Evolutionary conservation across 2,113 vertebrate species (phyloP).

Genomic region (Crotalus horridus): DNA sequence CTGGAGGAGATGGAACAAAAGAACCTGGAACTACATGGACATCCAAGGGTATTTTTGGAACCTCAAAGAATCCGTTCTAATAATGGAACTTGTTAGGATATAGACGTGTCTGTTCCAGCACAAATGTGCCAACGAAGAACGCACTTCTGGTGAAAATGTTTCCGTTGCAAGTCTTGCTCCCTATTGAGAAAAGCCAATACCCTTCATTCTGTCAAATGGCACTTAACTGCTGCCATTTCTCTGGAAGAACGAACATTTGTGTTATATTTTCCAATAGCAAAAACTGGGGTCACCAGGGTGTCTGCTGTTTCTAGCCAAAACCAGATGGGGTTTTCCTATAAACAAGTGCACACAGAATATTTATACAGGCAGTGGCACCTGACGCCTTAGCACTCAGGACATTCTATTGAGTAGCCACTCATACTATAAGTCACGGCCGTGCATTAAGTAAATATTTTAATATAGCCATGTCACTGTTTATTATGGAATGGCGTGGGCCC

Average conservation of each 20-base stretch:
- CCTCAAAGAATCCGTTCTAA: neutral
- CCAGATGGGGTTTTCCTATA: slow-evolving; percentile 98
- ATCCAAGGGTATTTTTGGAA: neutral
- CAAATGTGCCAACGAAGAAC: slow-evolving; percentile 55
- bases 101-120: slow-evolving; percentile 18
- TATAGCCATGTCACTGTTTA: slow-evolving; percentile 98
- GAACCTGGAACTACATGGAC: neutral
- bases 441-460: slow-evolving; percentile 99
- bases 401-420: slow-evolving; percentile 95
- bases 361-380: slow-evolving; percentile 97
- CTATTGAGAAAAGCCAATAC: slow-evolving; percentile 85
- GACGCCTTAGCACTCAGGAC: slow-evolving; percentile 97
- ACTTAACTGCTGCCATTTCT: slow-evolving; percentile 81
- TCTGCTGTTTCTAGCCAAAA: slow-evolving; percentile 86
- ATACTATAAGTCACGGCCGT: slow-evolving; percentile 98
- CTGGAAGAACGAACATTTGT: slow-evolving; percentile 90
- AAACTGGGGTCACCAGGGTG: slow-evolving; percentile 86
- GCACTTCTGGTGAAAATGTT: slow-evolving; percentile 68
- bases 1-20: neutral
- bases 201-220: slow-evolving; percentile 93
- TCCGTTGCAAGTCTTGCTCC: slow-evolving; percentile 68
- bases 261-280: slow-evolving; percentile 98
- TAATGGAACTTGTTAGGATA: neutral
- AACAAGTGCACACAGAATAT: slow-evolving; percentile 97
- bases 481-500: slow-evolving; percentile 94